Conservation (phyloP, 2,113 vertebrate species). For the Albula goreensis region DNA sequence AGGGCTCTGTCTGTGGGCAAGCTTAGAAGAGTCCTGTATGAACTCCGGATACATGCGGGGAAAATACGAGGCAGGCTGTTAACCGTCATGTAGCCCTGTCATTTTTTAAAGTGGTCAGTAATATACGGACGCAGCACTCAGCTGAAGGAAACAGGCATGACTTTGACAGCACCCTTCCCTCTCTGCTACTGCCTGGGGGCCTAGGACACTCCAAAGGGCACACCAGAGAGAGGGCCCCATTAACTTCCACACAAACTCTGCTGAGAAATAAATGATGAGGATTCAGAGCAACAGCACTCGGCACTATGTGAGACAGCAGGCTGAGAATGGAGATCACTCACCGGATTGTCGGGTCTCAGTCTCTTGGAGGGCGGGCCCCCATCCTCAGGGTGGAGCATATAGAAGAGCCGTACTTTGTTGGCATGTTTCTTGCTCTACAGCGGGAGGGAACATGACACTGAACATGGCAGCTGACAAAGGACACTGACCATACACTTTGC, state of each 20-base stretch:
- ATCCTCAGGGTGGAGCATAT: conserved; percentile 81
- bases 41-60: too few relatives aligned
- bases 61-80: too few relatives aligned
- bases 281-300: background rate
- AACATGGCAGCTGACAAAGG: background rate
- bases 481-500: background rate
- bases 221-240: too few relatives aligned
- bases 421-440: conserved; percentile 65
- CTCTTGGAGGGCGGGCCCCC: conserved; percentile 79
- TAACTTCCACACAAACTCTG: background rate
- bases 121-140: too few relatives aligned
- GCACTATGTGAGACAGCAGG: background rate
- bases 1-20: too few relatives aligned
- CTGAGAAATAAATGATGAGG: background rate
- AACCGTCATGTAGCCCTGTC: too few relatives aligned
- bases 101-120: too few relatives aligned
- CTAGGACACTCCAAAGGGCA: too few relatives aligned
- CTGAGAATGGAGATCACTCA: conserved; percentile 38
- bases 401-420: conserved; percentile 65
- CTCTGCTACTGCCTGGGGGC: too few relatives aligned
- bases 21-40: too few relatives aligned
- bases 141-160: too few relatives aligned
- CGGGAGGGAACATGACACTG: background rate
- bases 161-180: too few relatives aligned
- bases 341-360: conserved; percentile 77